Base-by-base conservation (phyloP, 2,888 invertebrate genomes). In the Ctenicera cuprea region DNA sequence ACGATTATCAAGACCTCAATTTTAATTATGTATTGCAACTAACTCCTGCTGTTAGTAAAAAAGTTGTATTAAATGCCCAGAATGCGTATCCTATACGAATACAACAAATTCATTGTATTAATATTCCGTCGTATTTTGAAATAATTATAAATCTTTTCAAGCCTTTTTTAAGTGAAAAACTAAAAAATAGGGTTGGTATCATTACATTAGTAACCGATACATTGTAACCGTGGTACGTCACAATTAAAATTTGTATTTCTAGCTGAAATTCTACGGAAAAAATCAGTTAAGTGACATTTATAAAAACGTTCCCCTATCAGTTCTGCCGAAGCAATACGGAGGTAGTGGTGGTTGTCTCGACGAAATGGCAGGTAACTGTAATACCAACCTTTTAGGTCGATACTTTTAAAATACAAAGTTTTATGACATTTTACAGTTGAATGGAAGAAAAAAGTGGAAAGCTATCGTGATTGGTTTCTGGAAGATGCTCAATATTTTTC, bases 321-420 rank as follows among this genome's bases (percentile, higher is more conserved):
- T 90, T 45, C 84, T 93, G 52, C 93, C 93, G 0, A 84, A 83
- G 9, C 93, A 93, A 82, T 93, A 93, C 80, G 93, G 93, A 11
- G 93, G 93, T 0, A 87, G 88, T 11, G 91, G 88, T 33, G 90
- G 90, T 0, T 86, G 89, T 22, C 83, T 90, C 41, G 84, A 88
- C 76, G 88, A 89, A 75, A 81, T 91, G 48, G 87, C 86, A 70
- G 88, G 90, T 90, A 82, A 80, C 85, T 81, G 9, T 5, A 43
- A 5, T 5, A n/a, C n/a, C n/a, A n/a, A n/a, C n/a, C n/a, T n/a
- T n/a, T n/a, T n/a, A n/a, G n/a, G n/a, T 33, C 16, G 20, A 57
- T 7, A 7, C n/a, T 2, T 38, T 38, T n/a, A n/a, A 12, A 26
- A 5, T 5, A 3, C 9, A 33, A 12, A 50, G 9, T 50, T 2